These are phyloP conservation scores for Phymorhynchus buccinoides DNA, from an alignment of 1,140 invertebrate genomes.

Conservation along the genomic window DNA sequence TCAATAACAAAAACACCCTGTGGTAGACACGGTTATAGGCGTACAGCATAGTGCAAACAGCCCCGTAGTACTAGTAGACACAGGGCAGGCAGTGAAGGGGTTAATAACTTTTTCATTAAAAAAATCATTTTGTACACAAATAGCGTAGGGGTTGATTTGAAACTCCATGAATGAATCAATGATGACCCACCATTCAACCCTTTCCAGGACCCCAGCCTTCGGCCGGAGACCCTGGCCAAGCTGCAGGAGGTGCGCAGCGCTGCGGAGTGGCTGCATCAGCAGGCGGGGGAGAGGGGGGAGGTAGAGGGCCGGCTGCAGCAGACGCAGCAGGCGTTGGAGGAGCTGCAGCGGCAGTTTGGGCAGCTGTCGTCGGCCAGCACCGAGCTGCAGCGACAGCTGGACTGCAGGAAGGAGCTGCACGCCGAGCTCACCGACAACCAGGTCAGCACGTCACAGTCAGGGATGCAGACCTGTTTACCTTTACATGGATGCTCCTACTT, in stretches of 20 bases:
- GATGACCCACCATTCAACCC: not conserved
- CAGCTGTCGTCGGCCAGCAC: slow-evolving; percentile 27
- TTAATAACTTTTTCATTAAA: too few relatives aligned
- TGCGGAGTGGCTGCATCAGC: slow-evolving; percentile 31
- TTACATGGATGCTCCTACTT: too few relatives aligned
- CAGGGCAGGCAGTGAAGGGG: too few relatives aligned
- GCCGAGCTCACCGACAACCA: slow-evolving; percentile 36
- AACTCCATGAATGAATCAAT: too few relatives aligned
- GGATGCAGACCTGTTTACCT: too few relatives aligned
- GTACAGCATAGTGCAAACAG: too few relatives aligned
- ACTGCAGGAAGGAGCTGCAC: slow-evolving; percentile 33
- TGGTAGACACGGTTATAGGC: too few relatives aligned
- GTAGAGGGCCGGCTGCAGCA: slow-evolving; percentile 27
- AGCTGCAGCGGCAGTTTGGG: slow-evolving; percentile 33
- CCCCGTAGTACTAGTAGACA: too few relatives aligned
- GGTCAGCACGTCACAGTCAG: too few relatives aligned
- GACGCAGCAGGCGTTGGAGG: slow-evolving; percentile 12
- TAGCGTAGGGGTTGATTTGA: too few relatives aligned
- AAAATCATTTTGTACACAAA: too few relatives aligned
- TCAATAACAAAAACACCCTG: too few relatives aligned
- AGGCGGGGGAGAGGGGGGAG: slow-evolving; percentile 15
- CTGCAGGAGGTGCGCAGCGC: not conserved
- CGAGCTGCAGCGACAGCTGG: slow-evolving; percentile 35
- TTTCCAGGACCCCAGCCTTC: slow-evolving; percentile 18
- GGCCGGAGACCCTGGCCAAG: not conserved